Base-by-base conservation (phyloP, 1,140 invertebrate species). In the Eufriesea mexicana region DNA sequence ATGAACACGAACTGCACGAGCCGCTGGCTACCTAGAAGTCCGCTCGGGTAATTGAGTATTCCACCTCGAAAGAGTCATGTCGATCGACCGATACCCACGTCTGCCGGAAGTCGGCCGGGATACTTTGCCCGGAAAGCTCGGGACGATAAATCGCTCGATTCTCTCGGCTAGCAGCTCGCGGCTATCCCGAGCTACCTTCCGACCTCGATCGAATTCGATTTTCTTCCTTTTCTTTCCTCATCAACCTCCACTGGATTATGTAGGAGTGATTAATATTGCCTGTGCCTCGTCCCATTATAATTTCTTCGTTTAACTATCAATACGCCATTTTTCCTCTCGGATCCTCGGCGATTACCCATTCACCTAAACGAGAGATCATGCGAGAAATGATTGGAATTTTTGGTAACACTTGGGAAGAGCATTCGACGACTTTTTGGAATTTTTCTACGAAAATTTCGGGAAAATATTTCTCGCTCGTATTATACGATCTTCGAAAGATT, bases 31-130 rank as follows among this genome's bases (percentile, higher is more conserved):
- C 57, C 74, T 78, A 83, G 75, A 79, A 73, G 45, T 78, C 64
- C 76, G 88, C 81, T 84, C 81, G 87, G 86, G 84, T 93, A 94
- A 94, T 94, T 93, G 93, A 92, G 93, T 94, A 93, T 93, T 94
- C 93, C 85, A 84, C 80, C 86, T 91, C 89, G 91, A 89, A 91
- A 92, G 91, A 90, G 90, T 90, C 92, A 91, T 92, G 92, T 92
- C 92, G 92, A 93, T 93, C 91, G 91, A 88, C 90, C 89, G 92
- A 93, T 93, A 93, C 87, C 87, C 74, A 85, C 84, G 88, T 89
- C 89, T 91, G 88, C 92, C 93, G 92, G 93, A 94, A 94, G 92
- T 94, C 92, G 88, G 89, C 89, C 79, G n/a, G 90, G 92, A 93
- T 93, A 92, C 90, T 91, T 88, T 90, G 92, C 91, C 78, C 91